These are phyloP conservation scores for Julus scandinavius DNA, from an alignment of 2,888 invertebrate species.

Conservation along the genomic window DNA sequence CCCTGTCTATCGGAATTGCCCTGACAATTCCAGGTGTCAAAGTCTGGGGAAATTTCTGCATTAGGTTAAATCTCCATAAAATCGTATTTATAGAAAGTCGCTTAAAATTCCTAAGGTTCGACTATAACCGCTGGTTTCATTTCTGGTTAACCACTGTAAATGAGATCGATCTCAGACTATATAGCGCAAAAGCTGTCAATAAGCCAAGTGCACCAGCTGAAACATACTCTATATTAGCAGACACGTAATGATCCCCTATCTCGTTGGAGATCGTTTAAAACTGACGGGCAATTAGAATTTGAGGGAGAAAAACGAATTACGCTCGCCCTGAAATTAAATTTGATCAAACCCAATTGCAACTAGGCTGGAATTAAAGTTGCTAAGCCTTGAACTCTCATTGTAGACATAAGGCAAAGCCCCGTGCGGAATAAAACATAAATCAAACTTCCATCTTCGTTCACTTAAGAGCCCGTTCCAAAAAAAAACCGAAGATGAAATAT, in stretches of 20 bases:
- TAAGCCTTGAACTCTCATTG: constrained; percentile 1
- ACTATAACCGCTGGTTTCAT: neutral
- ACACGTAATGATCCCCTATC: neutral
- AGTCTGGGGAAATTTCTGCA: no score
- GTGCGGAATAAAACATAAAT: neutral
- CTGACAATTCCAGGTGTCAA: no score
- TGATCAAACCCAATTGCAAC: neutral
- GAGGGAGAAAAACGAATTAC: neutral
- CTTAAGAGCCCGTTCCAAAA: neutral
- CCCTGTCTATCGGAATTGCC: no score
- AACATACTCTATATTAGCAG: neutral
- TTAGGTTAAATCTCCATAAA: no score
- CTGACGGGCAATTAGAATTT: constrained; percentile 37
- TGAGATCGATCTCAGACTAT: neutral
- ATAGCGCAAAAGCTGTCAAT: neutral
- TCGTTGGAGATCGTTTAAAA: neutral
- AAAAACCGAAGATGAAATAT: neutral
- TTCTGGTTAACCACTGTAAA: neutral
- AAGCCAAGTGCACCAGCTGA: neutral
- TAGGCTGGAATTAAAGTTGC: constrained; percentile 6
- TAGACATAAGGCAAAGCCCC: neutral
- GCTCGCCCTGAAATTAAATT: constrained; percentile 18
- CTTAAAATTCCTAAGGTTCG: no score
- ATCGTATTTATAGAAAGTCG: no score
- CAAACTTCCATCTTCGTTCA: constrained; percentile 28